phyloP scores from a whole-genome alignment of 1,140 invertebrate genomes.

The Bombus breviceps region DNA sequence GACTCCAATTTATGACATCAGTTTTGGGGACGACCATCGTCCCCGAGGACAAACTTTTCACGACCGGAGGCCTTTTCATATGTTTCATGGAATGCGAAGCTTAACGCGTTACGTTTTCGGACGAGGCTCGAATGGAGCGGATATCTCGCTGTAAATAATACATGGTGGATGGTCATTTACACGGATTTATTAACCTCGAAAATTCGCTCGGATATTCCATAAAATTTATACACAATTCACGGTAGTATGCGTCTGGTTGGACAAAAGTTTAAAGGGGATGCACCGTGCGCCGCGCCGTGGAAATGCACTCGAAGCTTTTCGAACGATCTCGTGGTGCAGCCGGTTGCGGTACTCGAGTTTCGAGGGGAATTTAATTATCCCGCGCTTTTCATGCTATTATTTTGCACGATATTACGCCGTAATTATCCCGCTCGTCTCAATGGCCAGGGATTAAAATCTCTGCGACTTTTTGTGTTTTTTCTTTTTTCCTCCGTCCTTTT shows the following conservation, averaged over 20 bases:
- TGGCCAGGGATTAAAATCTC: slow-evolving; percentile 60
- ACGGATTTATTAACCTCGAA: slow-evolving; percentile 34
- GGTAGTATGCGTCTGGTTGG: neutral
- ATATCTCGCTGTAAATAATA: neutral
- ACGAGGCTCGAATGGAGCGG: neutral
- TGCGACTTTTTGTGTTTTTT: slow-evolving; percentile 3
- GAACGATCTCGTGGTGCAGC: slow-evolving; percentile 17
- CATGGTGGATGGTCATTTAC: neutral
- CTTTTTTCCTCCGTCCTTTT: neutral
- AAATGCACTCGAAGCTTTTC: slow-evolving; percentile 16
- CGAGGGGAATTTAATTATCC: slow-evolving; percentile 61
- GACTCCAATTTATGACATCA: neutral
- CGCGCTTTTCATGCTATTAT: slow-evolving; percentile 62
- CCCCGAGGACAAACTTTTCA: neutral
- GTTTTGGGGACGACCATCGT: neutral
- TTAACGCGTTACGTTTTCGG: too few species aligned
- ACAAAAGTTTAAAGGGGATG: slow-evolving; percentile 53
- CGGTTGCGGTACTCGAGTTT: slow-evolving; percentile 38
- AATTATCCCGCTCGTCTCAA: slow-evolving; percentile 60
- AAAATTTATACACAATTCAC: slow-evolving; percentile 38
- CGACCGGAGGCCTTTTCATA: too few species aligned
- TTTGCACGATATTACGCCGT: slow-evolving; percentile 55
- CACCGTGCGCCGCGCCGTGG: neutral
- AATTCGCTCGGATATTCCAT: slow-evolving; percentile 38
- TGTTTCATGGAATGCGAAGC: neutral